Percentiles rank a stretch among this genome's conserved stretches.
Evolutionary conservation across 2,888 invertebrate species (phyloP).

Genomic region (Chymomyza fuscimana): DNA sequence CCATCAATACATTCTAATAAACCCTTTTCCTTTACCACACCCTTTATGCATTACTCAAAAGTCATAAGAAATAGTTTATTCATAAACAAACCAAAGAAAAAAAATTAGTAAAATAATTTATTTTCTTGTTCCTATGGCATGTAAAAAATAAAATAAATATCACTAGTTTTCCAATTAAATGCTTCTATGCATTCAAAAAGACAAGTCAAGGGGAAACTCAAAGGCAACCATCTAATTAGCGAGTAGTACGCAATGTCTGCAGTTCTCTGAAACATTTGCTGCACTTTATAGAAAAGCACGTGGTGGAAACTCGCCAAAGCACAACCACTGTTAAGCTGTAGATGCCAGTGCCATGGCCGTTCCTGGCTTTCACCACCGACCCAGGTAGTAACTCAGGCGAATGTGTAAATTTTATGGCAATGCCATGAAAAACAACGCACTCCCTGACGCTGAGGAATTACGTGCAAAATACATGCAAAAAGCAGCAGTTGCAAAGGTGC

Average conservation of each 20-base stretch:
- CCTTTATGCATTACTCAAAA: too few relatives aligned
- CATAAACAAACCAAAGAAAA: too few relatives aligned
- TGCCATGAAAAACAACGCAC: conserved; percentile 33
- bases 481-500: conserved; percentile 8
- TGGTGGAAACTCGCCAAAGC: neutral
- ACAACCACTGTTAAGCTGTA: neutral
- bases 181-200: conserved; percentile 17
- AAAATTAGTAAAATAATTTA: too few relatives aligned
- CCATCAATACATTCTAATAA: too few relatives aligned
- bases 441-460: conserved; percentile 56
- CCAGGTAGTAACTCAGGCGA: conserved; percentile 28
- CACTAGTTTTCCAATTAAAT: conserved; percentile 29
- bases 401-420: conserved; percentile 39
- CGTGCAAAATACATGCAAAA: conserved; percentile 61
- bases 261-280: neutral
- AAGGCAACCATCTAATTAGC: conserved; percentile 45
- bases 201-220: conserved; percentile 22
- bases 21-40: too few relatives aligned
- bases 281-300: neutral
- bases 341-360: neutral
- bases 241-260: neutral
- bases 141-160: conserved; percentile 19
- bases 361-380: neutral
- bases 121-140: conserved; percentile 8
- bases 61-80: too few relatives aligned